Percentiles rank a stretch among this genome's conserved stretches.
These are phyloP conservation scores for Ochropleura leucogaster DNA, from an alignment of 2,888 invertebrate species.

Conservation along the genomic window DNA sequence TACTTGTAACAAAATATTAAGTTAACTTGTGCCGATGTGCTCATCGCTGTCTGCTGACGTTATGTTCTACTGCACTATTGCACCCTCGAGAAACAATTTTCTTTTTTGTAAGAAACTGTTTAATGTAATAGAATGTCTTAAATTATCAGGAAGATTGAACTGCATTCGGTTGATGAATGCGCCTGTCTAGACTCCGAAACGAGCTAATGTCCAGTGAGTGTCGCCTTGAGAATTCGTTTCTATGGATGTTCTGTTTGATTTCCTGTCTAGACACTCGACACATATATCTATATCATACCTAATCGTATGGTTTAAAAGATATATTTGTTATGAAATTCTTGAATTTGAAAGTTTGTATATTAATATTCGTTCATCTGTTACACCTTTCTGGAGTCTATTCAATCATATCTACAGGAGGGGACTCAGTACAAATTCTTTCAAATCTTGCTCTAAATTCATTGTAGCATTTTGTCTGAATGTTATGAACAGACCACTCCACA, in stretches of 20 bases:
- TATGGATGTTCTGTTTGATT: background rate
- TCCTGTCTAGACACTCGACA: slow-evolving; percentile 24
- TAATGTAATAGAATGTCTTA: background rate
- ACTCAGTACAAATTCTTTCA: background rate
- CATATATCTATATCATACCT: too few species aligned
- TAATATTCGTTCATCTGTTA: background rate
- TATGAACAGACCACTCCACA: slow-evolving; percentile 1
- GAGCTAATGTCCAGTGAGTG: background rate
- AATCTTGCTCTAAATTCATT: slow-evolving; percentile 3
- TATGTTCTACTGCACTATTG: slow-evolving; percentile 19
- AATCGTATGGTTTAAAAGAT: background rate
- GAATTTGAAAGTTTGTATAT: background rate
- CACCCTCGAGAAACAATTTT: background rate
- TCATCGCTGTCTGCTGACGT: slow-evolving; percentile 6
- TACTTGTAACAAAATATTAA: slow-evolving; percentile 8
- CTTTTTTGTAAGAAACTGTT: background rate
- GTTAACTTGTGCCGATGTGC: background rate
- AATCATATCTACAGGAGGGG: background rate
- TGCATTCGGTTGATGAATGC: slow-evolving; percentile 1
- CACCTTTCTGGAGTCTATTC: background rate
- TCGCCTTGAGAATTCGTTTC: slow-evolving; percentile 14
- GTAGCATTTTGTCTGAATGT: slow-evolving; percentile 5
- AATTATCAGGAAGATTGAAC: slow-evolving; percentile 12
- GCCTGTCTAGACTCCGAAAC: slow-evolving; percentile 1
- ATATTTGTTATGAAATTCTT: background rate